A percentile compares a stretch with the other conserved stretches of the same genome.
These are phyloP conservation scores for Eunapius fragilis DNA, from an alignment of 37 sponge, comb jelly and placozoan species.

Conservation along the genomic window DNA sequence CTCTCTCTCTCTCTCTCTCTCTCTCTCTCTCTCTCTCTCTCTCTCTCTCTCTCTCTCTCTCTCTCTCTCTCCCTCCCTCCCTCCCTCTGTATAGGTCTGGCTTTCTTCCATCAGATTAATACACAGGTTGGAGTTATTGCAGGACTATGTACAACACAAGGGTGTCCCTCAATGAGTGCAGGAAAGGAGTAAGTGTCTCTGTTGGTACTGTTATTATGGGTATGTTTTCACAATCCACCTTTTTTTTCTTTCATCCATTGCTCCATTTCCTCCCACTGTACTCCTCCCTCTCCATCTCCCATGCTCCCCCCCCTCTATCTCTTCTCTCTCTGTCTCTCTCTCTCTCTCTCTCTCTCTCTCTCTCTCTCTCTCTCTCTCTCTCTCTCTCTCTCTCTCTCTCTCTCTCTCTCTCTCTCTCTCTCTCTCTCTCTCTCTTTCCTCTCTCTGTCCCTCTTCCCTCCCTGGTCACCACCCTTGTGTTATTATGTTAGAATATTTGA, in stretches of 20 bases:
- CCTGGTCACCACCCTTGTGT: background rate
- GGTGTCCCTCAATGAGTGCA: constrained; percentile 76
- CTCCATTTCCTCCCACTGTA: no score
- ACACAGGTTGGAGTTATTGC: constrained; percentile 59
- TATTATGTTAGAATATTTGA: constrained; percentile 50
- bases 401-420: background rate
- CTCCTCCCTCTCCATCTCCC: no score
- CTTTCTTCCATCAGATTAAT: constrained; percentile 75
- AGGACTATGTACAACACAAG: constrained; percentile 49
- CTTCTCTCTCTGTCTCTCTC: no score
- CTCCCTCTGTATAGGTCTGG: constrained; percentile 48
- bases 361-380: background rate
- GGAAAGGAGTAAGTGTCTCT: constrained; percentile 70
- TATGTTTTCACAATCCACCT: background rate
- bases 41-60: constrained; percentile 52
- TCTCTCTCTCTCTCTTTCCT: background rate
- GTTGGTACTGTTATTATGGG: background rate
- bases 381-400: background rate
- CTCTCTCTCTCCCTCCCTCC: constrained; percentile 43
- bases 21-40: constrained; percentile 46
- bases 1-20: constrained; percentile 30
- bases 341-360: no score
- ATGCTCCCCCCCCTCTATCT: no score
- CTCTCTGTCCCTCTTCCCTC: background rate
- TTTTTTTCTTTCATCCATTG: background rate